Percentiles rank a stretch among this genome's conserved stretches.
Evolutionary conservation across 2,888 invertebrate genomes (phyloP).

Genomic region (Polydrusus cervinus): DNA sequence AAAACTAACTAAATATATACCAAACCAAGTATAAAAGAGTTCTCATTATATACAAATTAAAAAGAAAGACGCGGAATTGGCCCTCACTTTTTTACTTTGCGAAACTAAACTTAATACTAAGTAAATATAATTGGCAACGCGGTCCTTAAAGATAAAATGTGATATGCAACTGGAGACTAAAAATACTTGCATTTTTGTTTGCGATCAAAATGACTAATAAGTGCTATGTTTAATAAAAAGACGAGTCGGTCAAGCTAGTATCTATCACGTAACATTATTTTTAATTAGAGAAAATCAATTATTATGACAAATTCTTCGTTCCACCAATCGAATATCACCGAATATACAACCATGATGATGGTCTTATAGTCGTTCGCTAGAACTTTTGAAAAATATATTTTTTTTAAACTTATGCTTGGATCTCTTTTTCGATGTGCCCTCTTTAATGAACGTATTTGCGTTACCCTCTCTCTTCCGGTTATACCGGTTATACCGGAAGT

Average conservation of each 20-base stretch:
- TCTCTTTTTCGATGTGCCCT: no score
- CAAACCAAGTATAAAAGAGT: constrained; percentile 4
- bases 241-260: not conserved
- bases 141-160: constrained; percentile 44
- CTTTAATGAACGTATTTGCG: no score
- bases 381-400: no score
- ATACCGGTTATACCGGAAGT: no score
- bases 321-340: no score
- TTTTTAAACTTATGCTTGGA: no score
- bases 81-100: constrained; percentile 51
- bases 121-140: constrained; percentile 41
- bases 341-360: no score
- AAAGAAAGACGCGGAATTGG: not conserved
- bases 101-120: constrained; percentile 27
- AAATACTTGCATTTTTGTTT: constrained; percentile 46
- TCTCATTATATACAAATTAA: constrained; percentile 16
- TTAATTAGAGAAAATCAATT: no score
- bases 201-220: constrained; percentile 43
- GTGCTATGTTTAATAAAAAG: constrained; percentile 11
- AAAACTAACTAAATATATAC: not conserved
- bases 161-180: constrained; percentile 51
- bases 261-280: no score
- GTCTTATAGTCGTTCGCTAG: no score
- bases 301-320: no score
- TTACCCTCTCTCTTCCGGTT: no score